Base-by-base conservation (phyloP, 2,797 vertebrate species). In the Gymnoscopelus braueri region DNA sequence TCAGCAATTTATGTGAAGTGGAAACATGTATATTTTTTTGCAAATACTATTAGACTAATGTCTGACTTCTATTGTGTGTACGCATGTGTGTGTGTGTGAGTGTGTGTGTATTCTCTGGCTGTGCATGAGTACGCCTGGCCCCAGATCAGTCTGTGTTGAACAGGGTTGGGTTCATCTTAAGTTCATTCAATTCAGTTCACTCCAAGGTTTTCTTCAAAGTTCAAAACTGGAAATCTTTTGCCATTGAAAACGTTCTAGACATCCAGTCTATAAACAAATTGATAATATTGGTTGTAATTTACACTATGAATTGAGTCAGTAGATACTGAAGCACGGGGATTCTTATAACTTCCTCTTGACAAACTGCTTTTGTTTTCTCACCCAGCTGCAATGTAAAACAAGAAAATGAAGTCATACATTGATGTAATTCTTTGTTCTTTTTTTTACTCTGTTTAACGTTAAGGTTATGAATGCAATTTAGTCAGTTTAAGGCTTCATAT, bases 371-470 rank as follows among this genome's bases (percentile, higher is more conserved):
- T 19, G 52, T 47, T 74, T 79, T 83, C 73, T 84, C 79, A 68
- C 74, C 63, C 23, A 54, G 60, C 77, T 79, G 79, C 75, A 78
- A 56, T 74, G 78, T 77, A 35, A 55, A 72, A 79, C 70, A 69
- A 47, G 84, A 74, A 78, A 85, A 65, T 77, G 71, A 72, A 49
- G 59, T 71, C 56, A 76, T 79, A 53, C 67, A 82, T 73, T 75
- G 74, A 55, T 51, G 85, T 78, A 82, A 44, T 44, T 44, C 39
- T 10, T 44, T 44, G 39, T 44, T 44, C 7, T 44, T 79, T 80
- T 84, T 83, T 74, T 75, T 65, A 84, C 75, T 44, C 67, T 75
- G 67, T 84, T 75, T 60, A 49, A 71, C 60, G 60, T 75, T 65
- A 60, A 50, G 73, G 64, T 55, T 75, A 55, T 56, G 69, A 69